Base-by-base conservation (phyloP, 37 sponge, comb jelly and placozoan genomes). In the Theonella swinhoei region DNA sequence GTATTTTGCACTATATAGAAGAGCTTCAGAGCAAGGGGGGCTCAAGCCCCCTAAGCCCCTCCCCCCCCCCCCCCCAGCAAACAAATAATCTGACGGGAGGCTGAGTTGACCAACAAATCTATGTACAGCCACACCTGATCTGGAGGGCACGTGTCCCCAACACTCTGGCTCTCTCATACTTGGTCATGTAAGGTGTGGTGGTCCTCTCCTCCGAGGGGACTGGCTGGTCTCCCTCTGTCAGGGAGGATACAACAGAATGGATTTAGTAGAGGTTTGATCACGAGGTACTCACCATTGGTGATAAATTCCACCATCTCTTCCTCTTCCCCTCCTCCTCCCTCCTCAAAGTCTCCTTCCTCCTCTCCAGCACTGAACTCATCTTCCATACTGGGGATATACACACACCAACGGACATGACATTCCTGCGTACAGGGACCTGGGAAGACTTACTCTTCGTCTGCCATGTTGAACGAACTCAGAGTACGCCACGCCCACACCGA, bases 151-250 rank as follows among this genome's bases (percentile, higher is more conserved):
- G 88, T 0, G 99, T 99, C 30, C 99, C 99, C 47, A 99, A 78
- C 25, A 99, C 88, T 25, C 99, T 54, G 0, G 99, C 99, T 60
- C 95, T 83, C 76, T 99, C 99, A 72, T 99, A 99, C 75, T 99
- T 99, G 1, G 99, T 99, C 97, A 99, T 96, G 89, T 94, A 99
- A 11, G 99, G 97, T 0, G 97, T 96, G n/a, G 99, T 97, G n/a
- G 86, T 90, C n/a, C 94, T 73, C 58, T 94, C 81, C 22, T 64
- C 71, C 22, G 83, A 62, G 9, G 89, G 76, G 4, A 82, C 68
- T 63, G 83, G 78, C 26, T 71, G 77, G 70, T 42, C 82, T 26
- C 24, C 72, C 23, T 70, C 76, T 35, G 40, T 24, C 32, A 14
- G 14, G 68, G 26, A 68, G 68, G n/a, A n/a, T n/a, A n/a, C n/a